Evolutionary conservation across 2,113 vertebrate genomes (phyloP).

Genomic region (Protobothrops flavoviridis): DNA sequence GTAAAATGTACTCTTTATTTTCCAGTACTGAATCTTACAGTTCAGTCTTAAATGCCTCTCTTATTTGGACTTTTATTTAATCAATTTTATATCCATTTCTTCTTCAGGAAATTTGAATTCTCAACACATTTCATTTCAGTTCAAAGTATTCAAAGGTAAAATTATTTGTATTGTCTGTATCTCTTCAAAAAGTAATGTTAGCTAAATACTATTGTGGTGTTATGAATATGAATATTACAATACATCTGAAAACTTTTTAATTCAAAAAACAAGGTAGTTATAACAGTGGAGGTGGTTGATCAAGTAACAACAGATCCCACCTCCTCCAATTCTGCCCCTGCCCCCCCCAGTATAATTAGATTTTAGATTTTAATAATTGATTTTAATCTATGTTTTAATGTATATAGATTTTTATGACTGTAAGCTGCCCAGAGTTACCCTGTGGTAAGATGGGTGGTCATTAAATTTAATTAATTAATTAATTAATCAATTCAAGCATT

Average conservation of each 20-base stretch:
- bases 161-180: background rate
- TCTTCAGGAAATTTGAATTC: background rate
- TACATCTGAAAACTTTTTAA: background rate
- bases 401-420: too few species aligned
- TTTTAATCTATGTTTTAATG: background rate
- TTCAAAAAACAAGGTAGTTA: background rate
- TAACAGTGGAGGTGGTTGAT: background rate
- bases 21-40: background rate
- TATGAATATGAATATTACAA: background rate
- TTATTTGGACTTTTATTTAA: background rate
- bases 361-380: background rate
- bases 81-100: background rate
- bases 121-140: background rate
- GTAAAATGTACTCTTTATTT: background rate
- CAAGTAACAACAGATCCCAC: background rate
- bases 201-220: background rate
- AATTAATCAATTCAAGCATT: too few species aligned
- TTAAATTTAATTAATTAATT: too few species aligned
- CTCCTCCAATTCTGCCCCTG: background rate
- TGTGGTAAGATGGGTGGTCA: too few species aligned
- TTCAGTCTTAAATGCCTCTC: background rate
- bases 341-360: background rate
- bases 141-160: background rate
- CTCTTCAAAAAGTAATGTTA: background rate
- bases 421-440: too few species aligned